A percentile compares a stretch with the other conserved stretches of the same genome.
phyloP scores from a whole-genome alignment of 2,113 vertebrate genomes.

The Mellivora capensis region DNA sequence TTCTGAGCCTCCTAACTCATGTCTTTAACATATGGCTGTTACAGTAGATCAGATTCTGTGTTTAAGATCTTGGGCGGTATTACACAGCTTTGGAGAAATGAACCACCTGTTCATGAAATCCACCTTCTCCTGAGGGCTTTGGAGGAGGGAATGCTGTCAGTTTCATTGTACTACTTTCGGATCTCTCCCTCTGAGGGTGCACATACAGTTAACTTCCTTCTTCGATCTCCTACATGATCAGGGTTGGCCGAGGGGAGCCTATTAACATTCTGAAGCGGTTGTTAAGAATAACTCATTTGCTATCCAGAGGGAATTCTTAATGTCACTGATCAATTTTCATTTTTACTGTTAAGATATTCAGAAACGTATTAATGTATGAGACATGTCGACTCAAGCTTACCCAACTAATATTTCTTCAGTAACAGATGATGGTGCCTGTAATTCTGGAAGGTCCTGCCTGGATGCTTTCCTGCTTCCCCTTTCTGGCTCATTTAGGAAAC shows the following conservation, averaged over 20 bases:
- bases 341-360: not conserved
- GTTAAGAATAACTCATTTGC: not conserved
- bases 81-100: not conserved
- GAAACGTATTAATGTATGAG: not conserved
- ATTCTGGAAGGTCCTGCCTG: not conserved
- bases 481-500: not conserved
- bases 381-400: not conserved
- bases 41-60: not conserved
- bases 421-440: not conserved
- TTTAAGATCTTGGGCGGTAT: not conserved
- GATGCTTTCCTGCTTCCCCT: not conserved
- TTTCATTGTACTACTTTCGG: not conserved
- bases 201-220: not conserved
- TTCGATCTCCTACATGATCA: not conserved
- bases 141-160: not conserved
- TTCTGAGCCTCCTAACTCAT: not conserved
- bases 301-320: not conserved
- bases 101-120: not conserved
- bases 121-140: not conserved
- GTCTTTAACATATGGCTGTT: not conserved
- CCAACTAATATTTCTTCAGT: not conserved
- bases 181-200: not conserved
- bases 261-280: not conserved
- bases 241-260: not conserved
- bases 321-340: not conserved